Evolutionary conservation across 1,140 invertebrate species (phyloP).

Genomic region (Drosophila prosaltans): DNA sequence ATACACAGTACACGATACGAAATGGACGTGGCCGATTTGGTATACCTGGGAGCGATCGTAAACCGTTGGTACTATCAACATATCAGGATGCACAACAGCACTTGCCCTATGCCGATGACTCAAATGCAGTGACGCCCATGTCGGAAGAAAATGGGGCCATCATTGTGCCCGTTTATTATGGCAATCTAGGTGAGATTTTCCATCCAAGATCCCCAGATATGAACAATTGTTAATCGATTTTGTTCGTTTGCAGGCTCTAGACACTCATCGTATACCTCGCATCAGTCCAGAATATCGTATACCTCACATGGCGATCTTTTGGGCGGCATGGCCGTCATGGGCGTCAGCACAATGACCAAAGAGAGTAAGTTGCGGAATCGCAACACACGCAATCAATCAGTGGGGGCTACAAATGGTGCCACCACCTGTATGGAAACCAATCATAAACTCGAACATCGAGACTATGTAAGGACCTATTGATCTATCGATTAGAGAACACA

Average conservation of each 20-base stretch:
- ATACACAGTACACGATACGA: constrained; percentile 86
- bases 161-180: constrained; percentile 94
- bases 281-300: constrained; percentile 95
- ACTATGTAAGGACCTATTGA: constrained; percentile 87
- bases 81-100: constrained; percentile 98
- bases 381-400: constrained; percentile 88
- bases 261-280: constrained; percentile 97
- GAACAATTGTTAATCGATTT: too few relatives aligned
- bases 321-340: constrained; percentile 87
- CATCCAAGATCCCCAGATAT: background rate
- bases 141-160: constrained; percentile 98
- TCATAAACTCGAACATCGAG: constrained; percentile 87
- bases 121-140: constrained; percentile 98
- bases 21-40: constrained; percentile 88
- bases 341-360: constrained; percentile 89
- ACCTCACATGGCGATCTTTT: constrained; percentile 96
- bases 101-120: constrained; percentile 98
- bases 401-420: constrained; percentile 84
- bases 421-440: constrained; percentile 86
- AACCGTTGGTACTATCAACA: constrained; percentile 96
- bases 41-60: constrained; percentile 92
- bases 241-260: constrained; percentile 86
- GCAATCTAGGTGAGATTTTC: constrained; percentile 86
- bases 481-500: background rate
- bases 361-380: constrained; percentile 91